Evolutionary conservation across 2,797 vertebrate species (phyloP), one percentile per base, ranked within the genome.

Genomic region (Thunnus albacares): DNA sequence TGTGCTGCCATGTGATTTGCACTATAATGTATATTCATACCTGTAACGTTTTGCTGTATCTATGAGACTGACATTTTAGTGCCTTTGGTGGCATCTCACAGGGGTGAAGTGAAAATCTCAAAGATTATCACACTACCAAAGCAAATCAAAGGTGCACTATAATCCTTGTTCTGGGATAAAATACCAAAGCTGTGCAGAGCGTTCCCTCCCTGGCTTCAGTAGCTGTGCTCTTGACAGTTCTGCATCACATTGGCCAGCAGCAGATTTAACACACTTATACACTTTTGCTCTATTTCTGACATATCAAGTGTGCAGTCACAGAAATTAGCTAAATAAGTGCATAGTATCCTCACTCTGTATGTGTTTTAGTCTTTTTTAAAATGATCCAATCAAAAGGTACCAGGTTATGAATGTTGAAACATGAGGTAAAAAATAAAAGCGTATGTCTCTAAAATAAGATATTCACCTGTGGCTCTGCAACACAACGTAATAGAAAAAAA

Each of bases 71-170:
- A 55, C 47, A 68, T 78, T 64, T 74, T 2, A 8, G 24, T 72
- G 28, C 72, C 20, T 73, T 78, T 22, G 22, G 6, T 71, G n/a
- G 28, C 73, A 69, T 70, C 59, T 72, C 28, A 11, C 59, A 24
- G 53, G 1, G 10, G 12, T n/a, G 3, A 61, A 30, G n/a, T 55
- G 59, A 62, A 55, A 64, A 81, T 75, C 62, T 77, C 43, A 59
- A 26, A 33, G 79, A 82, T 84, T 72, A 84, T 77, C 38, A 72
- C 51, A 71, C 68, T 62, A 79, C 63, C 63, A 76, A 73, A 69
- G 63, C 33, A 47, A 74, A 77, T 81, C 62, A 35, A 66, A 57
- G 71, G 33, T 71, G 53, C 49, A 35, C 61, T 57, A 26, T 72
- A 72, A 69, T 79, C 71, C 53, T 51, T 28, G 18, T 52, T 53